A percentile compares a stretch with the other conserved stretches of the same genome.
These are phyloP conservation scores for Apotomis turbidana DNA, from an alignment of 2,888 invertebrate genomes.

Conservation along the genomic window DNA sequence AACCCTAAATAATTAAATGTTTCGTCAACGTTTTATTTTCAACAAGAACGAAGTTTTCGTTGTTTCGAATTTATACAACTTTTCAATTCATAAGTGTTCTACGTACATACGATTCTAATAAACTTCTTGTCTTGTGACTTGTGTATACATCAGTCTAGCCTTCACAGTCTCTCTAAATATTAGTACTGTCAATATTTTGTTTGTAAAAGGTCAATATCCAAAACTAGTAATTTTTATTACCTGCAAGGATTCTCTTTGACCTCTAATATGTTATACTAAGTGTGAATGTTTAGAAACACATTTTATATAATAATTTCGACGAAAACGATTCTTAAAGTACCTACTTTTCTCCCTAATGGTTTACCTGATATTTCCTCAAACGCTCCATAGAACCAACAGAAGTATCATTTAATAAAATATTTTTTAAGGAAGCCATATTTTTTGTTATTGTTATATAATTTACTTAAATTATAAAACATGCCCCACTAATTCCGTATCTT, in stretches of 20 bases:
- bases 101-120: neutral
- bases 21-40: no score
- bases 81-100: no score
- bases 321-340: neutral
- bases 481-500: no score
- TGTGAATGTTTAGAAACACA: neutral
- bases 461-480: no score
- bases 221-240: conserved; percentile 9
- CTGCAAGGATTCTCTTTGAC: conserved; percentile 6
- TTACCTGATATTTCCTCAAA: neutral
- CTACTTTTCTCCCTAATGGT: neutral
- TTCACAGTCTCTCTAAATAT: neutral
- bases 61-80: no score
- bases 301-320: neutral
- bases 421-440: no score
- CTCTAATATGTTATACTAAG: conserved; percentile 5
- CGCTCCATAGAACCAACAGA: no score
- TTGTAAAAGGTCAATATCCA: conserved; percentile 6
- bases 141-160: neutral
- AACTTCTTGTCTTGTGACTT: neutral
- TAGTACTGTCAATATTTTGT: conserved; percentile 7
- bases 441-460: no score
- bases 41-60: no score
- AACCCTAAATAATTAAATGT: no score
- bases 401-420: no score